A percentile compares a stretch with the other conserved stretches of the same genome.
phyloP scores from a whole-genome alignment of 2,797 vertebrate species.

The Sebastes wilsoni region DNA sequence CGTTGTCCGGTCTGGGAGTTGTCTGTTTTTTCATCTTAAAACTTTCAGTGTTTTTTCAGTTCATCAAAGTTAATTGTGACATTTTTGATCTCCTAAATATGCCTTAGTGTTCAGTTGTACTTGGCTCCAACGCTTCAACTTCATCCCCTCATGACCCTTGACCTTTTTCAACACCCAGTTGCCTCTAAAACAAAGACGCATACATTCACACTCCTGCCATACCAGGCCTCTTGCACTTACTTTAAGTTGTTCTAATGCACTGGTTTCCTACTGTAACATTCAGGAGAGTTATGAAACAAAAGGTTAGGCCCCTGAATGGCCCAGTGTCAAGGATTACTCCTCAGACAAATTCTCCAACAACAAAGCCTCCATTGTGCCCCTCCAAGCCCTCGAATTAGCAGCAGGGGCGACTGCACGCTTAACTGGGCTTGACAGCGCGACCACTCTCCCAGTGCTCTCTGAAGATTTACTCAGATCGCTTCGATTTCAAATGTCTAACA shows the following conservation, averaged over 20 bases:
- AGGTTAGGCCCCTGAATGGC: constrained; percentile 39
- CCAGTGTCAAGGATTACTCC: constrained; percentile 75
- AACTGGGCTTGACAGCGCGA: constrained; percentile 62
- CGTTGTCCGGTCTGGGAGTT: too few species aligned
- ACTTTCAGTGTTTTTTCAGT: too few species aligned
- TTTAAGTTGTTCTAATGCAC: constrained; percentile 14
- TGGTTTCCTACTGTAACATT: constrained; percentile 57
- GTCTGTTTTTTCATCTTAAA: too few species aligned
- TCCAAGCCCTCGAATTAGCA: constrained; percentile 66
- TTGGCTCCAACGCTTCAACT: background rate
- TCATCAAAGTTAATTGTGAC: too few species aligned
- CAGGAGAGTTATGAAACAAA: constrained; percentile 71
- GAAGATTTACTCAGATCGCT: background rate
- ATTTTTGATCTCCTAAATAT: too few species aligned
- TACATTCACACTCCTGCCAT: background rate
- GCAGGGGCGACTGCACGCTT: constrained; percentile 64
- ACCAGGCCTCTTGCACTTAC: background rate
- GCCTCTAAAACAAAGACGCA: background rate
- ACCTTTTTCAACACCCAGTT: background rate
- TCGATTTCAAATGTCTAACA: background rate
- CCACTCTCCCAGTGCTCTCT: constrained; percentile 26
- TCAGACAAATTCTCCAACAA: constrained; percentile 69
- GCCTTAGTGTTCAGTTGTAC: too few species aligned
- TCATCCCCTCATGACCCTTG: constrained; percentile 8
- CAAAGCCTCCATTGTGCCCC: constrained; percentile 72